Percentiles rank a stretch among this genome's conserved stretches.
Conservation (phyloP, 2,888 invertebrate genomes). For the Meteorus cinctellus region DNA sequence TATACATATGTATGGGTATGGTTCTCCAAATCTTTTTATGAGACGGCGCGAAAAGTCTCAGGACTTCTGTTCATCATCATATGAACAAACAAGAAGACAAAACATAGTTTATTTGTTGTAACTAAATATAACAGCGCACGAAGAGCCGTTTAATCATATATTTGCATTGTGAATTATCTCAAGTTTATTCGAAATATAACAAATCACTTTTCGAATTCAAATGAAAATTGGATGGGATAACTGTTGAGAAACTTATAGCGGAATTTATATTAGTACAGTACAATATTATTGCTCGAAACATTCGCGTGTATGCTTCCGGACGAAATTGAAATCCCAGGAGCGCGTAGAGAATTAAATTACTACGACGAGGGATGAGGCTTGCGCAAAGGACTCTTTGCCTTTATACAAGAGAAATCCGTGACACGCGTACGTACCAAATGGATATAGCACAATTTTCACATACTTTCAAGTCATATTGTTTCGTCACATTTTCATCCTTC, state of each 20-base stretch:
- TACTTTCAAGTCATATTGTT: constrained; percentile 15
- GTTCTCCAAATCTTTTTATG: not conserved
- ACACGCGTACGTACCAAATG: constrained; percentile 50
- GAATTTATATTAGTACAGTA: not conserved
- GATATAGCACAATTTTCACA: constrained; percentile 51
- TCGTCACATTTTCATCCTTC: not conserved
- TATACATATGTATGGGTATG: not conserved
- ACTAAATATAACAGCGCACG: no score
- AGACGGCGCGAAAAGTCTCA: not conserved
- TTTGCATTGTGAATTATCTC: no score
- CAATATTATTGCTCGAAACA: not conserved
- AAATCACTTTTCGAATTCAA: no score
- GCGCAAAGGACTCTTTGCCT: constrained; percentile 32
- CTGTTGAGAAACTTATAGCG: not conserved
- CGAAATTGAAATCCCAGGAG: constrained; percentile 53
- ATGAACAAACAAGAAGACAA: not conserved
- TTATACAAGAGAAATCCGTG: constrained; percentile 41
- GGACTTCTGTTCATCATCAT: not conserved
- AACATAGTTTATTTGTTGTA: not conserved
- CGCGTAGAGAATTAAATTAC: constrained; percentile 54
- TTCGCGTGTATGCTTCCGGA: constrained; percentile 31
- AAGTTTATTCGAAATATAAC: no score
- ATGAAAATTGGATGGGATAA: no score
- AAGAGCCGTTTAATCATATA: no score
- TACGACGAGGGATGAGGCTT: constrained; percentile 53